Evolutionary conservation across 2,888 invertebrate genomes (phyloP).

Genomic region (Acleris sparsana): DNA sequence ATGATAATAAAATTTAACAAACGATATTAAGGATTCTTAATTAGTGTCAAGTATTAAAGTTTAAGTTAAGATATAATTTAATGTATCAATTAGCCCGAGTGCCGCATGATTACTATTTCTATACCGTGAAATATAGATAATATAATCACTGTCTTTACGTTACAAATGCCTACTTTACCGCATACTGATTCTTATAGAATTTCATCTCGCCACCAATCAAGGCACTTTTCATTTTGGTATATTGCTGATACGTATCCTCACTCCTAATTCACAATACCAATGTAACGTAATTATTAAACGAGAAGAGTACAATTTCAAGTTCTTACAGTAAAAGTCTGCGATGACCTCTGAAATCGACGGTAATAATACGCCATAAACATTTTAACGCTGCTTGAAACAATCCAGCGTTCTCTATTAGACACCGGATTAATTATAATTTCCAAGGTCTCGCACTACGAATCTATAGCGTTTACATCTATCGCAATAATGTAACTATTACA

Average conservation of each 20-base stretch:
- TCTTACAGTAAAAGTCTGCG: conserved; percentile 56
- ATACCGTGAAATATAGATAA: conserved; percentile 82
- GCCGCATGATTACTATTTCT: conserved; percentile 83
- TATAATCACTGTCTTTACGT: conserved; percentile 74
- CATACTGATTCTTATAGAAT: conserved; percentile 70
- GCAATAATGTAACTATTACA: conserved; percentile 76
- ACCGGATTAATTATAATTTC: conserved; percentile 45
- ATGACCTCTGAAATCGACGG: conserved; percentile 49
- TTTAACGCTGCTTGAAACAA: conserved; percentile 19
- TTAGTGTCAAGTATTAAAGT: conserved; percentile 63
- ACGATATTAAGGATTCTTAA: conserved; percentile 66
- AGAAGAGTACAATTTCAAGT: conserved; percentile 69
- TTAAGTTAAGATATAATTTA: conserved; percentile 54
- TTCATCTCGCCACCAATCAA: conserved; percentile 71
- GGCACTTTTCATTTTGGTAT: conserved; percentile 83
- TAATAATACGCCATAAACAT: conserved; percentile 33
- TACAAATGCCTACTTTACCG: conserved; percentile 57
- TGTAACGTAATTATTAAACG: conserved; percentile 67
- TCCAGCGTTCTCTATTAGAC: conserved; percentile 23
- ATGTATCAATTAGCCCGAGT: conserved; percentile 73
- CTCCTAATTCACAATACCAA: conserved; percentile 79
- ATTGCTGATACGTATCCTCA: conserved; percentile 82
- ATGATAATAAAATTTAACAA: conserved; percentile 76
- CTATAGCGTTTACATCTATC: conserved; percentile 67
- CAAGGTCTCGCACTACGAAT: conserved; percentile 54